A percentile compares a stretch with the other conserved stretches of the same genome.
These are phyloP conservation scores for Eilema griseolum DNA, from an alignment of 2,888 invertebrate species.

Conservation along the genomic window DNA sequence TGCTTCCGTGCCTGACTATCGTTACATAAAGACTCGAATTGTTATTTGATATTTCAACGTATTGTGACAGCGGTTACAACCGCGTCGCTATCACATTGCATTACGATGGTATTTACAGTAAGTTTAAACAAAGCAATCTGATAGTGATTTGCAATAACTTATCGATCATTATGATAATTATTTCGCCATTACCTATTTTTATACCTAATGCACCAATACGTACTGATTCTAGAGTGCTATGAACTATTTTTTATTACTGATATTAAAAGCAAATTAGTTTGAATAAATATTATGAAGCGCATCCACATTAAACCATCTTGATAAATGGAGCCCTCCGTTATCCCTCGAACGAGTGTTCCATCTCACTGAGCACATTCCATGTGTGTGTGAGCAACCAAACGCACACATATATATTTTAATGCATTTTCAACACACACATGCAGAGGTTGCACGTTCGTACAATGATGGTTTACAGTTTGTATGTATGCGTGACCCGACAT, in stretches of 20 bases:
- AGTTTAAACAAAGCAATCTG: constrained; percentile 37
- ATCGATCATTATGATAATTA: constrained; percentile 23
- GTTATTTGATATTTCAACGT: constrained; percentile 49
- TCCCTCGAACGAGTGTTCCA: constrained; percentile 85
- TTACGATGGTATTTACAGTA: constrained; percentile 28
- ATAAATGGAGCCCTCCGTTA: constrained; percentile 84
- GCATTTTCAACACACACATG: constrained; percentile 68
- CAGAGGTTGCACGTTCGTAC: constrained; percentile 35
- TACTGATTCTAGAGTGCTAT: not conserved
- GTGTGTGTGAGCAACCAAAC: constrained; percentile 64
- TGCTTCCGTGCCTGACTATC: constrained; percentile 38
- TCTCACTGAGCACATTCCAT: constrained; percentile 70
- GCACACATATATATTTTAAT: constrained; percentile 60
- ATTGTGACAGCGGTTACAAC: constrained; percentile 41
- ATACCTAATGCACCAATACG: too few relatives aligned
- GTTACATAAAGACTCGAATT: constrained; percentile 37
- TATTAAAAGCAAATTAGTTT: not conserved
- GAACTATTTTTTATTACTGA: not conserved
- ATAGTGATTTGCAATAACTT: constrained; percentile 37
- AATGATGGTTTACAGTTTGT: constrained; percentile 26
- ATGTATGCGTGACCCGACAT: constrained; percentile 78
- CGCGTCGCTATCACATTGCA: constrained; percentile 42
- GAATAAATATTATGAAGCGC: constrained; percentile 30
- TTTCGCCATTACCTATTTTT: not conserved
- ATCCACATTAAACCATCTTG: constrained; percentile 67